A percentile compares a stretch with the other conserved stretches of the same genome.
phyloP scores from a whole-genome alignment of 1,140 invertebrate species.

The Apocrypta bakeri region DNA sequence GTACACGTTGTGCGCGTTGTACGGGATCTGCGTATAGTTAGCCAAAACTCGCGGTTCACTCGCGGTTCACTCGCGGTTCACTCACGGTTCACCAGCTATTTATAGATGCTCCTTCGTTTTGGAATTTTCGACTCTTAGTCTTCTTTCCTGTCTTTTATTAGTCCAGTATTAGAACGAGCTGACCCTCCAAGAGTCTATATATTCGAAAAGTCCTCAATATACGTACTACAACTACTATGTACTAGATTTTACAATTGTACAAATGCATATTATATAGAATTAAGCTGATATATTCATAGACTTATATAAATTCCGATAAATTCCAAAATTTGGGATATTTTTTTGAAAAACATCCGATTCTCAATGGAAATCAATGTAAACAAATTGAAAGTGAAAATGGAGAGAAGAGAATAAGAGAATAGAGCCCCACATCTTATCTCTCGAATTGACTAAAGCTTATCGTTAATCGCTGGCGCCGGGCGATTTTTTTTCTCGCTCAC shows the following conservation, averaged over 20 bases:
- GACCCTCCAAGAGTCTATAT: background rate
- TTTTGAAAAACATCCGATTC: background rate
- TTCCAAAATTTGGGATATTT: too few species aligned
- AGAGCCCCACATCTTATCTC: too few species aligned
- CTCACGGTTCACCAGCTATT: background rate
- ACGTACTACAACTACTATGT: too few species aligned
- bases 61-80: background rate
- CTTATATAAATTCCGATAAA: too few species aligned
- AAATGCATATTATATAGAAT: too few species aligned
- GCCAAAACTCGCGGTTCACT: too few species aligned
- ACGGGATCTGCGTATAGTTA: too few species aligned
- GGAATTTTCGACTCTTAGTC: background rate
- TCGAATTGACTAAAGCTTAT: background rate
- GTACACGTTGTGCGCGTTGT: too few species aligned
- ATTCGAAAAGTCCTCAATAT: background rate
- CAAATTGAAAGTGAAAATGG: background rate
- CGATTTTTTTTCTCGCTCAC: background rate
- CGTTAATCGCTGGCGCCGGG: slow-evolving; percentile 3
- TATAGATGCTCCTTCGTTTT: background rate
- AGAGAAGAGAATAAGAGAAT: too few species aligned
- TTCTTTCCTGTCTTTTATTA: background rate
- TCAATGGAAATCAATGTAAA: too few species aligned
- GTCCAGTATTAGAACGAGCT: background rate
- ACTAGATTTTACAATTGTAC: too few species aligned
- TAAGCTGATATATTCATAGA: too few species aligned